A percentile compares a stretch with the other conserved stretches of the same genome.
Evolutionary conservation across 2,113 vertebrate species (phyloP).

Genomic region (Mionectes macconnelli): DNA sequence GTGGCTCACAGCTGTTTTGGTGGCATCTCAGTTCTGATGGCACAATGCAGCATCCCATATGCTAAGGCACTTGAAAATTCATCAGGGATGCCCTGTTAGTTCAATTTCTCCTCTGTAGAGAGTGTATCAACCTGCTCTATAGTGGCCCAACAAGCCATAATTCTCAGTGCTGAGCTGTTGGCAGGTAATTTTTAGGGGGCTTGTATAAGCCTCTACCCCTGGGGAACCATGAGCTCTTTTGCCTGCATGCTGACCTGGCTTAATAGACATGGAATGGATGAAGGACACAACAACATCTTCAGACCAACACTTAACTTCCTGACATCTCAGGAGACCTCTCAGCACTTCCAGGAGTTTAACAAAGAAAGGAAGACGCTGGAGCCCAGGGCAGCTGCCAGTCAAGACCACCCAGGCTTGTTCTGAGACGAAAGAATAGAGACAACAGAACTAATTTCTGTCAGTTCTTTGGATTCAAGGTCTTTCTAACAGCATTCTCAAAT

Average conservation of each 20-base stretch:
- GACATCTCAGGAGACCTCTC: background rate
- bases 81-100: background rate
- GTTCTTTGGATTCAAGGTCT: background rate
- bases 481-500: background rate
- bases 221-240: background rate
- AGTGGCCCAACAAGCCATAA: background rate
- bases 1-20: background rate
- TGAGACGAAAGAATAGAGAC: background rate
- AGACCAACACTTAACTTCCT: background rate
- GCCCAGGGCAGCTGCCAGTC: background rate
- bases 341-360: background rate
- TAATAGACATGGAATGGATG: background rate
- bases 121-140: background rate
- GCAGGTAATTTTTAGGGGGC: background rate
- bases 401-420: background rate
- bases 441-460: background rate
- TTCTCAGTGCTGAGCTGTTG: background rate
- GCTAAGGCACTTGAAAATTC: background rate
- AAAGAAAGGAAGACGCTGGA: background rate
- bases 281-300: background rate
- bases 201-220: background rate
- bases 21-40: background rate
- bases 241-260: background rate
- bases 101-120: background rate
- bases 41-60: background rate